Percentiles rank a stretch among this genome's conserved stretches.
These are phyloP conservation scores for Sebastes schlegelii DNA, from an alignment of 2,113 vertebrate genomes.

Conservation along the genomic window DNA sequence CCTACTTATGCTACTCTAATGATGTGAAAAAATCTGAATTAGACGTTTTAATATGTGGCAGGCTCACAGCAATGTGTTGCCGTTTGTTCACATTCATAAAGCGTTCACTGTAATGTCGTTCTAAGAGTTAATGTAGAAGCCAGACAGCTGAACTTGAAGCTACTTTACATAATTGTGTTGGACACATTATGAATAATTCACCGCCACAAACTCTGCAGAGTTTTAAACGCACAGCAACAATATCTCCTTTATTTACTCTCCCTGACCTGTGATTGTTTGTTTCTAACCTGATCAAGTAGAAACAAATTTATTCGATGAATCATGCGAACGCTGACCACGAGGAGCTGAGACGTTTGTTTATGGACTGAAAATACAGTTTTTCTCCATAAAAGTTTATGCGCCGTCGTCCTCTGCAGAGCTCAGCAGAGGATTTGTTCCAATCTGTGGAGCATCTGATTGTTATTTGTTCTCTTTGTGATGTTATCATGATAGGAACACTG, in stretches of 20 bases:
- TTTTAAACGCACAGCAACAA: constrained; percentile 15
- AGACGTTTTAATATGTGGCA: background rate
- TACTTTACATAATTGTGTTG: constrained; percentile 38
- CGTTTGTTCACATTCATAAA: constrained; percentile 7
- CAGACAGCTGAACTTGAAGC: constrained; percentile 30
- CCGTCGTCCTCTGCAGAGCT: constrained; percentile 11
- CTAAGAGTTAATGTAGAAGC: background rate
- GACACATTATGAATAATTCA: constrained; percentile 59
- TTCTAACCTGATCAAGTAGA: constrained; percentile 46
- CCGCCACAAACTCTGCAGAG: background rate
- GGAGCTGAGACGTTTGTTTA: constrained; percentile 60
- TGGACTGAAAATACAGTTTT: constrained; percentile 58
- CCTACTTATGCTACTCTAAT: background rate
- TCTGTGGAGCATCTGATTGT: constrained; percentile 81
- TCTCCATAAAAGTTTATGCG: constrained; percentile 49
- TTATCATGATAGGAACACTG: constrained; percentile 76
- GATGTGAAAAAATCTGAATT: constrained; percentile 4
- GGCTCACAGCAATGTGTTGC: background rate
- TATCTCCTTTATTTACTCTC: constrained; percentile 37
- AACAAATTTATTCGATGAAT: constrained; percentile 37
- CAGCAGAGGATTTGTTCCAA: constrained; percentile 47
- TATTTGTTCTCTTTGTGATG: constrained; percentile 77
- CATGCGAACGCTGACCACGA: constrained; percentile 19
- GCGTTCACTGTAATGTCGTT: background rate
- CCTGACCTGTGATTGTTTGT: constrained; percentile 15